Evolutionary conservation across 2,888 invertebrate genomes (phyloP), one percentile per base, ranked within the genome.

Genomic region (Drosophila fulvimacula): DNA sequence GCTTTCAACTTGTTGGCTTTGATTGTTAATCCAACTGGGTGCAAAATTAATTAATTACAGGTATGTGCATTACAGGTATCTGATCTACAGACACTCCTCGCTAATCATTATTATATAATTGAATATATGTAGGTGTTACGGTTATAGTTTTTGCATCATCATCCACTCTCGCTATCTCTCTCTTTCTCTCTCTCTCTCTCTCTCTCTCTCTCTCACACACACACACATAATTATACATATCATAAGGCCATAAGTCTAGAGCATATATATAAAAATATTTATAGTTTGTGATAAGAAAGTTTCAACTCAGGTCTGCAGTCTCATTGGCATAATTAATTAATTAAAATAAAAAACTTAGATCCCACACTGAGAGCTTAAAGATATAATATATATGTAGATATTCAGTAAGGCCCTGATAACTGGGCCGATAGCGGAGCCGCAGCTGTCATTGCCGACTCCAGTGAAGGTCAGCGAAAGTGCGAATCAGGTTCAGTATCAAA

Each of bases 251-350:
- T 41, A 34, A 30, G 19, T 19, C 19, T 41, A 19, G 13, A 21
- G 19, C 42, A 13, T 21, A 42, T 42, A 19, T 41, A n/a, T 49
- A n/a, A 17, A 24, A 24, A 24, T 34, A 27, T 48, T 48, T 34
- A 15, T 24, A 11, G 13, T 49, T 48, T 15, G 15, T 48, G 59
- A 61, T 61, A 65, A 73, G 55, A 4, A 11, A 13, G 9, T 11
- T 30, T 30, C 5, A 27, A 2, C 17, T n/a, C 17, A 17, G 27
- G 11, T 30, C 17, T 39, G 32, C 17, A 30, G 30, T 19, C 32
- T n/a, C 1, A 30, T 17, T 44, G n/a, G 36, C 27, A 44, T 39
- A 64, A 36, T 72, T 59, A 71, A 64, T 65, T 51, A 73, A 71
- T 53, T n/a, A 51, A 51, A 42, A 46, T 48, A 15, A 34, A 42